Conservation (phyloP, 1,140 invertebrate genomes). For the Dreissena rostriformis region DNA sequence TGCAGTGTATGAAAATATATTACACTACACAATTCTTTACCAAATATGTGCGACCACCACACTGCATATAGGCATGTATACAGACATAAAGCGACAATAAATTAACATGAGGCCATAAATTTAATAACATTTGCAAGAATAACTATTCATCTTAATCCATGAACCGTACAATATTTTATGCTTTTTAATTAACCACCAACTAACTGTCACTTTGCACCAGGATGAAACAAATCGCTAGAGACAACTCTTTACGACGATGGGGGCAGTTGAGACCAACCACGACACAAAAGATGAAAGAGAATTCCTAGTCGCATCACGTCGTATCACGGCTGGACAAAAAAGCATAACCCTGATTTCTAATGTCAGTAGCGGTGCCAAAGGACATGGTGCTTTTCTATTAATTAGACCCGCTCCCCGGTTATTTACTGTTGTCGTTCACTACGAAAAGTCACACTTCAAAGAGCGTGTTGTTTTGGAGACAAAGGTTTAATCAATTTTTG, state of each 20-base stretch:
- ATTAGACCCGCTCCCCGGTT: constrained; percentile 43
- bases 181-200: too few relatives aligned
- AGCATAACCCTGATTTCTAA: constrained; percentile 51
- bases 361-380: constrained; percentile 45
- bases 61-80: too few relatives aligned
- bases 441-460: constrained; percentile 54
- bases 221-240: neutral
- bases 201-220: too few relatives aligned
- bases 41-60: too few relatives aligned
- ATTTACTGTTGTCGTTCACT: constrained; percentile 52
- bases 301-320: constrained; percentile 17
- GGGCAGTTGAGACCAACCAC: constrained; percentile 9
- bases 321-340: constrained; percentile 45
- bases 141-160: too few relatives aligned
- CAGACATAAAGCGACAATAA: too few relatives aligned
- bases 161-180: too few relatives aligned
- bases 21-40: too few relatives aligned
- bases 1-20: too few relatives aligned
- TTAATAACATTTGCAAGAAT: too few relatives aligned
- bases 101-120: too few relatives aligned
- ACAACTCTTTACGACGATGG: constrained; percentile 18
- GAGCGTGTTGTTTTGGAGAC: constrained; percentile 42
- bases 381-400: constrained; percentile 49
- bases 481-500: constrained; percentile 59
- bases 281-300: constrained; percentile 53